These are phyloP conservation scores for Distichodus sexfasciatus DNA, from an alignment of 2,797 vertebrate genomes.

Conservation along the genomic window DNA sequence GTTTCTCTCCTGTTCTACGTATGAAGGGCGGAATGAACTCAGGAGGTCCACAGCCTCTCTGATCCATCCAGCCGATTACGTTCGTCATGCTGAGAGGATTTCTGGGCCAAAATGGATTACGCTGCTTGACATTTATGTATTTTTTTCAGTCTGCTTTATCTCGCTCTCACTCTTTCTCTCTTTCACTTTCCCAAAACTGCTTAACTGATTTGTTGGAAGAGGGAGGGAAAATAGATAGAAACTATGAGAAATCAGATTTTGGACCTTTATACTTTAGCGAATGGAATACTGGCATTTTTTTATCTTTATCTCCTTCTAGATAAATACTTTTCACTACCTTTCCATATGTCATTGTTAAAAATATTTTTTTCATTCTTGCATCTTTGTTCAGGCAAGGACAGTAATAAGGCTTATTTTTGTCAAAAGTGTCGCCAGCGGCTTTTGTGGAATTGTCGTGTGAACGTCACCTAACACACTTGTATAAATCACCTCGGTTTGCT, in stretches of 20 bases:
- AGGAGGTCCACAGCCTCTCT: slow-evolving; percentile 47
- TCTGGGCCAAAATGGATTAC: slow-evolving; percentile 66
- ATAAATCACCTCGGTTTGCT: slow-evolving; percentile 13
- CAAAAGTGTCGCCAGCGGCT: slow-evolving; percentile 9
- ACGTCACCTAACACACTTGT: background rate
- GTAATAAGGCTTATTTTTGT: slow-evolving; percentile 8
- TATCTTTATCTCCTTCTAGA: background rate
- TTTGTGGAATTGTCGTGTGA: slow-evolving; percentile 22
- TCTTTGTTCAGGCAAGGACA: background rate
- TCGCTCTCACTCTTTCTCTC: slow-evolving; percentile 6
- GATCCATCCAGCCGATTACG: slow-evolving; percentile 58
- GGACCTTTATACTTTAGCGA: slow-evolving; percentile 33
- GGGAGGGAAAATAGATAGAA: slow-evolving; percentile 23
- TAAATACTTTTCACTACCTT: too few species aligned
- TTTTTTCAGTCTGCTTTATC: background rate
- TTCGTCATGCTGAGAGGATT: slow-evolving; percentile 70
- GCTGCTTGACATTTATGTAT: slow-evolving; percentile 57
- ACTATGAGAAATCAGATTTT: slow-evolving; percentile 50
- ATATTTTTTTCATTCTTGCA: background rate
- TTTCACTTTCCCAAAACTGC: slow-evolving; percentile 58
- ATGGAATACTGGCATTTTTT: slow-evolving; percentile 16
- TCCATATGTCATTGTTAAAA: too few species aligned
- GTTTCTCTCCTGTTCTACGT: background rate
- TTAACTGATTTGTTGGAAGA: slow-evolving; percentile 59
- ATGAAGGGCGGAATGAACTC: slow-evolving; percentile 35